Percentiles rank a stretch among this genome's conserved stretches.
These are phyloP conservation scores for Tetranychus truncatus DNA, from an alignment of 2,888 invertebrate species.

Conservation along the genomic window DNA sequence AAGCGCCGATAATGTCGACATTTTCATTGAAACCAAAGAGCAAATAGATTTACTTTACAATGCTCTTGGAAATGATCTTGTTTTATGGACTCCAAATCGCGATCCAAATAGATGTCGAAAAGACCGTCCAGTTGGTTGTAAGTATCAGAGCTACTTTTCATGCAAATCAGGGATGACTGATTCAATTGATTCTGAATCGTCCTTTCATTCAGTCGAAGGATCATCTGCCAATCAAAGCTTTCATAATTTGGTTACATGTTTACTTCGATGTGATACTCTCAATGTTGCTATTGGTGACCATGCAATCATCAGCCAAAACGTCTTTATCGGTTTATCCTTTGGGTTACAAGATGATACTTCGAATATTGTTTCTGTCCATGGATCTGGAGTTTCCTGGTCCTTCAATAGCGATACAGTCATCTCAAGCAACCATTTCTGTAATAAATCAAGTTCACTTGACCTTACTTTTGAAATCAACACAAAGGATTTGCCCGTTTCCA, in stretches of 20 bases:
- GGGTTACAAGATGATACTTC: slow-evolving; percentile 16
- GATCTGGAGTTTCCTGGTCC: slow-evolving; percentile 12
- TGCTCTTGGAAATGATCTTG: slow-evolving; percentile 58
- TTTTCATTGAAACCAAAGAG: slow-evolving; percentile 18
- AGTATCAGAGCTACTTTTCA: slow-evolving; percentile 28
- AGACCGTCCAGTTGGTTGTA: not conserved
- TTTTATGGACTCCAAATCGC: slow-evolving; percentile 56
- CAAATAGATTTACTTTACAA: slow-evolving; percentile 25
- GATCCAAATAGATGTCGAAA: not conserved
- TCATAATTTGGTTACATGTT: slow-evolving; percentile 10
- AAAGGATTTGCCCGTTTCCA: slow-evolving; percentile 13
- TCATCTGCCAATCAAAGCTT: slow-evolving; percentile 2
- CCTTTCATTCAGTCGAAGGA: slow-evolving; percentile 19
- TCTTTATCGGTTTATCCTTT: slow-evolving; percentile 18
- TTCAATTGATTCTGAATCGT: slow-evolving; percentile 20
- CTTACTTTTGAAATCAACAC: slow-evolving; percentile 19
- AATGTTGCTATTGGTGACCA: slow-evolving; percentile 15
- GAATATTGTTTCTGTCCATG: slow-evolving; percentile 15
- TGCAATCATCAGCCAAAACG: slow-evolving; percentile 13
- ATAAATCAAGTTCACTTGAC: slow-evolving; percentile 12
- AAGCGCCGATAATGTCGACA: slow-evolving; percentile 17
- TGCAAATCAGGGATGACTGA: slow-evolving; percentile 18
- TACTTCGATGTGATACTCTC: slow-evolving; percentile 13
- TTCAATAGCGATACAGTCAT: slow-evolving; percentile 13
- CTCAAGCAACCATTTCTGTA: slow-evolving; percentile 14